A percentile compares a stretch with the other conserved stretches of the same genome.
Evolutionary conservation across 1,140 invertebrate species (phyloP).

Genomic region (Brachionus manjavacas): DNA sequence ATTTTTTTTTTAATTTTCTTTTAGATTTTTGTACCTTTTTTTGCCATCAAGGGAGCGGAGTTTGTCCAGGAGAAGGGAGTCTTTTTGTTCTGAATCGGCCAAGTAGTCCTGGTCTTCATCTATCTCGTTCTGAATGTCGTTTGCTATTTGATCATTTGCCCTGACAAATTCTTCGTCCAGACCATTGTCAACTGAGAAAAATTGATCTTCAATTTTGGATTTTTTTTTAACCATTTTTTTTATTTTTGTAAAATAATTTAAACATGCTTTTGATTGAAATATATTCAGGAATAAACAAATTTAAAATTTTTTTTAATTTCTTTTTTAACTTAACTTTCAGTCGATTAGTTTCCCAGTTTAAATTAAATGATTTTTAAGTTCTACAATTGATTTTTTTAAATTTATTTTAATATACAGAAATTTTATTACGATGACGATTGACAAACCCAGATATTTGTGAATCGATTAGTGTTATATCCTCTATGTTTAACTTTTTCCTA

Average conservation of each 20-base stretch:
- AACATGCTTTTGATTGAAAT: not conserved
- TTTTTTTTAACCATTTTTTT: not conserved
- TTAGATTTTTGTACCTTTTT: not conserved
- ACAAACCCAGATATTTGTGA: too few species aligned
- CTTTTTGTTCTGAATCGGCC: not conserved
- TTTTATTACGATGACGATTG: too few species aligned
- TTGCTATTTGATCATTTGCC: not conserved
- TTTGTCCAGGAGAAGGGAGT: not conserved
- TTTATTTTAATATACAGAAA: too few species aligned
- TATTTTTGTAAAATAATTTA: not conserved
- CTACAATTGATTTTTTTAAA: too few species aligned
- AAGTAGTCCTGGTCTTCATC: not conserved
- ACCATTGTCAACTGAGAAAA: not conserved
- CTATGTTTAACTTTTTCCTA: too few species aligned
- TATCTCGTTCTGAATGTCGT: not conserved
- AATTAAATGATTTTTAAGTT: too few species aligned
- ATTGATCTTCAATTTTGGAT: not conserved
- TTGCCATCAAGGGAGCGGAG: conserved; percentile 2
- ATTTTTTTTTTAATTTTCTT: not conserved
- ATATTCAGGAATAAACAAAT: not conserved
- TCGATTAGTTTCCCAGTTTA: too few species aligned
- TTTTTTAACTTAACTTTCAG: too few species aligned
- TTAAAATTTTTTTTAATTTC: not conserved
- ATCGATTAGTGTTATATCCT: too few species aligned
- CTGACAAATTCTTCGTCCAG: not conserved